A percentile compares a stretch with the other conserved stretches of the same genome.
phyloP scores from a whole-genome alignment of 2,888 invertebrate genomes.

The Mycalesis mineus region DNA sequence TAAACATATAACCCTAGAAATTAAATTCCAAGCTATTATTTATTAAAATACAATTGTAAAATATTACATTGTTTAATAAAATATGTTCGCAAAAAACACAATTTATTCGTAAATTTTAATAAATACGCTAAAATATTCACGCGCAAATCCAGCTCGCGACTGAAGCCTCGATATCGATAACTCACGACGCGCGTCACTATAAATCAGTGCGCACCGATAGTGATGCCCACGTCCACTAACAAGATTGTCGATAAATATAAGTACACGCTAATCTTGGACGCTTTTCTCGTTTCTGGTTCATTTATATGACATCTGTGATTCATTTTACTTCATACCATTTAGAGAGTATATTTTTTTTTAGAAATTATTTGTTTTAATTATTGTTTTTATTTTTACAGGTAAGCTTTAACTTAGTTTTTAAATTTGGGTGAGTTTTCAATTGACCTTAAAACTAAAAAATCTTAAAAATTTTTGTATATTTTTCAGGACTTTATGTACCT shows the following conservation, averaged over 20 bases:
- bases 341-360: too few species aligned
- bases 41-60: slow-evolving; percentile 6
- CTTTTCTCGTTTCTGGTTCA: slow-evolving; percentile 40
- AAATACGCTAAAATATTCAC: slow-evolving; percentile 38
- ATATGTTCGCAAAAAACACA: slow-evolving; percentile 5
- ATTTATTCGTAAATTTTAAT: slow-evolving; percentile 37
- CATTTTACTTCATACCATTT: not conserved
- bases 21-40: not conserved
- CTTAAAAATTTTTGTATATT: too few species aligned
- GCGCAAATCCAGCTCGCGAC: slow-evolving; percentile 41
- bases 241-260: slow-evolving; percentile 63
- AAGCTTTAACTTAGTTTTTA: too few species aligned
- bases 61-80: not conserved
- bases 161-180: slow-evolving; percentile 62
- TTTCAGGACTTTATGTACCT: too few species aligned
- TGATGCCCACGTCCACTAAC: slow-evolving; percentile 70
- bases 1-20: not conserved
- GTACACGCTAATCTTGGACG: slow-evolving; percentile 36
- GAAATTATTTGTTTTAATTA: too few species aligned
- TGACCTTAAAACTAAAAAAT: too few species aligned
- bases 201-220: slow-evolving; percentile 71
- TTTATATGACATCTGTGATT: not conserved
- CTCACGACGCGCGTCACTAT: slow-evolving; percentile 67
- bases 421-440: too few species aligned
- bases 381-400: too few species aligned